Evolutionary conservation across 2,113 vertebrate species (phyloP).

Genomic region (Xyrauchen texanus): DNA sequence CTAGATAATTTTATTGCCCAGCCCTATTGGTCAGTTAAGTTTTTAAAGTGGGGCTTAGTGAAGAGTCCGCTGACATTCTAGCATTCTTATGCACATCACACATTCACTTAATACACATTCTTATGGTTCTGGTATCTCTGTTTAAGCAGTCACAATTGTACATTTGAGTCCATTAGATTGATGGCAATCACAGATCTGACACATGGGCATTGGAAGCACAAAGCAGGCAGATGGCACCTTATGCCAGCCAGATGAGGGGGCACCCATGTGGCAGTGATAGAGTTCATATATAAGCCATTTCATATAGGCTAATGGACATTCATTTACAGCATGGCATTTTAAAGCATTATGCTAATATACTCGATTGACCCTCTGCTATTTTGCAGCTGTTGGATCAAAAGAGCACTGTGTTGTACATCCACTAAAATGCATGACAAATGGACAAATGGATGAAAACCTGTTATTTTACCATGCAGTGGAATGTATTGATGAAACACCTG

Average conservation of each 20-base stretch:
- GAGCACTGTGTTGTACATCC: neutral
- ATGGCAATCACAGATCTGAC: constrained; percentile 5
- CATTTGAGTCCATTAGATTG: neutral
- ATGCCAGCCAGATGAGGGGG: constrained; percentile 36
- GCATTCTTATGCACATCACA: too few relatives aligned
- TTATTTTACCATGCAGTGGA: neutral
- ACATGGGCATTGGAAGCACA: constrained; percentile 9
- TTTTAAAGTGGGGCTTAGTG: too few relatives aligned
- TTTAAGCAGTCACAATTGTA: neutral
- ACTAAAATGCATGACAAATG: constrained; percentile 6
- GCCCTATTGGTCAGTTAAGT: too few relatives aligned
- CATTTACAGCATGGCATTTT: constrained; percentile 37
- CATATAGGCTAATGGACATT: constrained; percentile 36
- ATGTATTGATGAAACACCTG: neutral
- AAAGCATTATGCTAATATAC: constrained; percentile 27
- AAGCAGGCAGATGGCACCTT: constrained; percentile 43
- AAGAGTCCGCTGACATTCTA: too few relatives aligned
- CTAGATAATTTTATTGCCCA: too few relatives aligned
- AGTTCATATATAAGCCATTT: constrained; percentile 33
- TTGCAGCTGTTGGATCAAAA: constrained; percentile 30
- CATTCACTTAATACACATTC: neutral
- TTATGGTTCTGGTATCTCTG: neutral
- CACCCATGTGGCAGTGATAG: constrained; percentile 24
- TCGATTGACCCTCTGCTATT: constrained; percentile 27
- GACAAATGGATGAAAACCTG: neutral